These are phyloP conservation scores for Pica pica DNA, from an alignment of 2,113 vertebrate genomes.

Conservation along the genomic window DNA sequence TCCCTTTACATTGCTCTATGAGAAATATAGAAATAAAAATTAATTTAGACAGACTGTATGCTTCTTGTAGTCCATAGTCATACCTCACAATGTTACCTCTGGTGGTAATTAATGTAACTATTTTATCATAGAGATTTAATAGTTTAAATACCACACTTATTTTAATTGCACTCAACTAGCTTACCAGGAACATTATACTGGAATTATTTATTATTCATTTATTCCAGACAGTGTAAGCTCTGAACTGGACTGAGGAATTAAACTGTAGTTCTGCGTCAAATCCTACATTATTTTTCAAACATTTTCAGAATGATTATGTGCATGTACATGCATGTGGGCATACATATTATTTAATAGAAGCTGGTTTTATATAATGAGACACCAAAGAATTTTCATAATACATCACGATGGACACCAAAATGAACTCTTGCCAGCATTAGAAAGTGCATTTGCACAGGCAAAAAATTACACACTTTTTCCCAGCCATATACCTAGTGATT, in stretches of 20 bases:
- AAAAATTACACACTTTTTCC: background rate
- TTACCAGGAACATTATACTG: background rate
- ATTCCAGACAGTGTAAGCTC: background rate
- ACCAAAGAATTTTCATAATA: background rate
- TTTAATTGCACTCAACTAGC: background rate
- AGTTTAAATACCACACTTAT: background rate
- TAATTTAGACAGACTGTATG: background rate
- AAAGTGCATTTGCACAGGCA: background rate
- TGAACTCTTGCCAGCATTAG: background rate
- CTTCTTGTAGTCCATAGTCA: background rate
- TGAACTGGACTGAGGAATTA: background rate
- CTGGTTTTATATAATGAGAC: background rate
- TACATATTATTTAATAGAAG: background rate
- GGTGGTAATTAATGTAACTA: background rate
- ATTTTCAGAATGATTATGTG: background rate
- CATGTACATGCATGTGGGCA: rapidly evolving
- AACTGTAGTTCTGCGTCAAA: background rate
- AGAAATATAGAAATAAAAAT: background rate
- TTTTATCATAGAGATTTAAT: background rate
- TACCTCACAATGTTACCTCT: background rate
- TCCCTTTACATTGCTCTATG: background rate
- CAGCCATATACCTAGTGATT: background rate
- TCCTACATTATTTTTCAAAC: background rate
- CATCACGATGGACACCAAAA: background rate
- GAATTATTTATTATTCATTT: background rate